These are phyloP conservation scores for Anarrhichthys ocellatus DNA, from an alignment of 2,113 vertebrate genomes.

Conservation along the genomic window DNA sequence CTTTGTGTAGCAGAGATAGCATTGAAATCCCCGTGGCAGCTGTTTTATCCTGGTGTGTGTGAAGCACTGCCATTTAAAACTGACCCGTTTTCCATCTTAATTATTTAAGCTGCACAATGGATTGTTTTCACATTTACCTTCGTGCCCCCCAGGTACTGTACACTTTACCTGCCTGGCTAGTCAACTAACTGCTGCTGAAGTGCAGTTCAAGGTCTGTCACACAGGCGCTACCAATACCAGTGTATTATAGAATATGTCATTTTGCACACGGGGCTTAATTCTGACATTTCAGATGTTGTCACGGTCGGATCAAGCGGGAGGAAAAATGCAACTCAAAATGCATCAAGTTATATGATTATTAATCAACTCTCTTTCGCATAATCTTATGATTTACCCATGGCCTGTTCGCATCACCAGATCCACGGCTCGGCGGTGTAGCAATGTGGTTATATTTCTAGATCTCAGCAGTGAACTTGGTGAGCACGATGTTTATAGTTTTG, in stretches of 20 bases:
- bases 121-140: slow-evolving; percentile 66
- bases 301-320: neutral
- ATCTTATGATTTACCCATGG: neutral
- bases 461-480: neutral
- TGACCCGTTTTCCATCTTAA: slow-evolving; percentile 77
- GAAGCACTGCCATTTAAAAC: slow-evolving; percentile 67
- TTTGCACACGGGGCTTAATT: neutral
- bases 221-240: neutral
- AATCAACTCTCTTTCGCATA: neutral
- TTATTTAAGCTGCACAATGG: slow-evolving; percentile 73
- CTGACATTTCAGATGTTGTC: neutral
- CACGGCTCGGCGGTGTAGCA: too few relatives aligned
- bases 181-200: slow-evolving; percentile 42
- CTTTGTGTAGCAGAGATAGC: slow-evolving; percentile 13
- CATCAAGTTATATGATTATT: neutral
- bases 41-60: slow-evolving; percentile 48
- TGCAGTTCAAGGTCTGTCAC: slow-evolving; percentile 3
- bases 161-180: slow-evolving; percentile 62
- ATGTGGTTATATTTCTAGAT: neutral
- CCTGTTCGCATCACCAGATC: neutral
- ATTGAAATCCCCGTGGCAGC: slow-evolving; percentile 33
- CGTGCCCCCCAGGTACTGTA: slow-evolving; percentile 45
- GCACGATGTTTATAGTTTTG: neutral
- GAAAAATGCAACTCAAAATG: neutral
- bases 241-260: neutral